Percentiles rank a stretch among this genome's conserved stretches.
Conservation (phyloP, 2,888 invertebrate genomes). For the Pherbina coryleti region DNA sequence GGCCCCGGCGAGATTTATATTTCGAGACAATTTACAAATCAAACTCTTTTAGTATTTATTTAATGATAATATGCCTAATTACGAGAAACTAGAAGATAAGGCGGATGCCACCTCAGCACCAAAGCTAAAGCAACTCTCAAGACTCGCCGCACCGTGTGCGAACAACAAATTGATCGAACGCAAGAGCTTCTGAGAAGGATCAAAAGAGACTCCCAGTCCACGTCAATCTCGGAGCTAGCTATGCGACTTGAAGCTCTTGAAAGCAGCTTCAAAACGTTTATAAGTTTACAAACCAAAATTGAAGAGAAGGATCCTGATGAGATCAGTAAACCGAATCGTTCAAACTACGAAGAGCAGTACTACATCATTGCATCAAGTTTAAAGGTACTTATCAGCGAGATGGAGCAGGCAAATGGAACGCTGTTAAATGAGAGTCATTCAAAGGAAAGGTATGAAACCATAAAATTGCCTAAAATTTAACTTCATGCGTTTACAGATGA, state of each 20-base stretch:
- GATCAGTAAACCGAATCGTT: constrained; percentile 31
- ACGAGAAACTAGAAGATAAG: background rate
- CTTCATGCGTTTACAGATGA: constrained; percentile 42
- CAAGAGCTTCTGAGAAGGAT: constrained; percentile 12
- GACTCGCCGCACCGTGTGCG: constrained; percentile 36
- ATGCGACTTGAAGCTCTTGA: constrained; percentile 39
- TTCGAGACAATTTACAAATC: no score
- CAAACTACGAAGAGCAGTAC: constrained; percentile 38
- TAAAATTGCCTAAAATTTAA: constrained; percentile 42
- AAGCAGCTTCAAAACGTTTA: constrained; percentile 31
- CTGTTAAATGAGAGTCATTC: background rate
- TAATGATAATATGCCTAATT: no score
- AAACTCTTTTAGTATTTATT: no score
- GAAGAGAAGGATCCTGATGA: constrained; percentile 43
- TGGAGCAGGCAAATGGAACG: constrained; percentile 2
- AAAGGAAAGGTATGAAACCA: constrained; percentile 41
- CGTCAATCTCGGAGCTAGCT: constrained; percentile 31
- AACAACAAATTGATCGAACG: constrained; percentile 33
- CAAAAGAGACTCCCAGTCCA: background rate
- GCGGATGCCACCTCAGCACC: no score
- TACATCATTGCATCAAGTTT: constrained; percentile 37
- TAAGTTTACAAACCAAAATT: constrained; percentile 37
- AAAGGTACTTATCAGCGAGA: constrained; percentile 31
- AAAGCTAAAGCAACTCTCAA: no score
- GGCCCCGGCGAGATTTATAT: no score